Conservation (phyloP, 2,888 invertebrate species). For the Lacanobia wlatinum region DNA sequence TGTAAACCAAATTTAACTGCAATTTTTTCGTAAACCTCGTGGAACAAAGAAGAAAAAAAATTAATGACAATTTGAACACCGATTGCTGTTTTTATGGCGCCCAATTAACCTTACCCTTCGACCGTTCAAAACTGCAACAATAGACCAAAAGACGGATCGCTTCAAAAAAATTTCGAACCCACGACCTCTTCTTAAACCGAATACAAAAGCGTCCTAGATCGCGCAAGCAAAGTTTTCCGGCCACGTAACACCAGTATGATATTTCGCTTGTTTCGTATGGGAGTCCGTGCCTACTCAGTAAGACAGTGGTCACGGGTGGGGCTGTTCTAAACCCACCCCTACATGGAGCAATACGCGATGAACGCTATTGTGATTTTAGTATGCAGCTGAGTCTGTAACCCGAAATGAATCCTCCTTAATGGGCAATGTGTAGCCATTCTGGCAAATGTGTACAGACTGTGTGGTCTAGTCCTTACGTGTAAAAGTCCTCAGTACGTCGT, state of each 20-base stretch:
- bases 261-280: neutral
- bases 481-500: neutral
- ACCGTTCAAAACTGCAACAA: too few species aligned
- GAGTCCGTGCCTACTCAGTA: conserved; percentile 53
- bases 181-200: neutral
- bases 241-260: neutral
- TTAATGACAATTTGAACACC: too few species aligned
- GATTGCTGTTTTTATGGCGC: too few species aligned
- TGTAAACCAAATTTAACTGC: too few species aligned
- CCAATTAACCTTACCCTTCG: too few species aligned
- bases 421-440: neutral
- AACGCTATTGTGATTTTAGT: neutral
- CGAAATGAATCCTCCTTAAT: neutral
- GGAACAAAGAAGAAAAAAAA: too few species aligned
- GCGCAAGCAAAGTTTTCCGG: neutral
- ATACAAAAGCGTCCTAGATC: neutral
- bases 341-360: conserved; percentile 3
- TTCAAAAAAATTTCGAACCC: too few species aligned
- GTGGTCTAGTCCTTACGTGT: neutral
- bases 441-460: conserved; percentile 3
- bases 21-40: too few species aligned
- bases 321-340: conserved; percentile 25
- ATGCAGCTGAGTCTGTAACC: conserved; percentile 13
- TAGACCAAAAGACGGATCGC: too few species aligned
- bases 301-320: conserved; percentile 34